Conservation (phyloP, 2,797 vertebrate species). For the Rhodeus uyekii region DNA sequence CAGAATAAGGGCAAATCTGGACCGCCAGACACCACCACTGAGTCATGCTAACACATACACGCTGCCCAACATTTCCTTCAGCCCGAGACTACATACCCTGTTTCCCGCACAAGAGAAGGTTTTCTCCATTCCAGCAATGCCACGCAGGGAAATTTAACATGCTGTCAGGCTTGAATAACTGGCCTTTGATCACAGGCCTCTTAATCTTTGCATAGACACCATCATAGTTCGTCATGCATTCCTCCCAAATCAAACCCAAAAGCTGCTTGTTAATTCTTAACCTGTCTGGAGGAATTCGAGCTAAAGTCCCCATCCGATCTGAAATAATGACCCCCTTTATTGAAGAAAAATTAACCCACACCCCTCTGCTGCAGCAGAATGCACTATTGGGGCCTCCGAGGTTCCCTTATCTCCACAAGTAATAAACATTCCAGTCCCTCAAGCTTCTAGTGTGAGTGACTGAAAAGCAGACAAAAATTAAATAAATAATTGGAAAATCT, state of each 20-base stretch:
- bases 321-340: slow-evolving; percentile 64
- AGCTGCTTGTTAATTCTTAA: slow-evolving; percentile 52
- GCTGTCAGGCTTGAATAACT: slow-evolving; percentile 32
- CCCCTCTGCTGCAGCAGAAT: slow-evolving; percentile 47
- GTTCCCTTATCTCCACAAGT: slow-evolving; percentile 62
- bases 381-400: slow-evolving; percentile 42
- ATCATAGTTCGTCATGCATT: slow-evolving; percentile 40
- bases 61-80: slow-evolving; percentile 39
- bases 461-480: slow-evolving; percentile 37
- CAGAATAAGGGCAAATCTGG: slow-evolving; percentile 57
- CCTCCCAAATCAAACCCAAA: slow-evolving; percentile 40
- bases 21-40: slow-evolving; percentile 56
- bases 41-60: slow-evolving; percentile 54
- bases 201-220: slow-evolving; percentile 31
- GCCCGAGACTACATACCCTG: slow-evolving; percentile 16
- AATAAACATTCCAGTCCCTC: slow-evolving; percentile 63
- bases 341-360: slow-evolving; percentile 61
- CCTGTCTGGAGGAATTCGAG: slow-evolving; percentile 48
- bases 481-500: slow-evolving; percentile 40
- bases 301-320: slow-evolving; percentile 54
- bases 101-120: background rate
- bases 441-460: slow-evolving; percentile 46
- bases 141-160: slow-evolving; percentile 17
- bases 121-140: slow-evolving; percentile 18
- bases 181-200: slow-evolving; percentile 21